phyloP scores from a whole-genome alignment of 2,888 invertebrate species.

The Epinotia brunnichana region DNA sequence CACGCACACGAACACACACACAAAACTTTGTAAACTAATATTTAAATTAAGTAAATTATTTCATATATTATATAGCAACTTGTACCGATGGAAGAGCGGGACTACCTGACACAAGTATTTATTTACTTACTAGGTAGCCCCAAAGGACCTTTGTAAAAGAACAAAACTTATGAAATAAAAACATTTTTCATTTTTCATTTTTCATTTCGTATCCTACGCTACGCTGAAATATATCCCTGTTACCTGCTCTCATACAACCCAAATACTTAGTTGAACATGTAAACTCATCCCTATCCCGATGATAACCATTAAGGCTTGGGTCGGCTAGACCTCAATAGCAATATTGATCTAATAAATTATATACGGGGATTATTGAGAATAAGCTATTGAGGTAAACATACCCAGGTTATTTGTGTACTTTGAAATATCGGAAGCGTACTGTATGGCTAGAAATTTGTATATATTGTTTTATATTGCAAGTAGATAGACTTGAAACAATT shows the following conservation, averaged over 20 bases:
- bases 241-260: not conserved
- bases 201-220: no score
- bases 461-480: not conserved
- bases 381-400: slow-evolving; percentile 63
- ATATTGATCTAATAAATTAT: slow-evolving; percentile 82
- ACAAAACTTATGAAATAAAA: no score
- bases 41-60: no score
- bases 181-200: no score
- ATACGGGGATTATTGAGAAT: slow-evolving; percentile 70
- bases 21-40: no score
- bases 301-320: slow-evolving; percentile 76
- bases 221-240: slow-evolving; percentile 28
- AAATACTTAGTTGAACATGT: slow-evolving; percentile 25
- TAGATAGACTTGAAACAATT: not conserved
- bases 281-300: slow-evolving; percentile 46
- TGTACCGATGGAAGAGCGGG: no score
- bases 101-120: no score
- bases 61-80: no score
- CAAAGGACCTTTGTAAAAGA: no score
- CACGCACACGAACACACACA: no score
- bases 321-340: slow-evolving; percentile 68
- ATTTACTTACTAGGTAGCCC: no score
- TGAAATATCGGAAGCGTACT: not conserved
- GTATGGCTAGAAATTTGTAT: not conserved
- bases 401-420: slow-evolving; percentile 31